phyloP scores from a whole-genome alignment of 2,888 invertebrate genomes.

The Blastobasis lacticolella region DNA sequence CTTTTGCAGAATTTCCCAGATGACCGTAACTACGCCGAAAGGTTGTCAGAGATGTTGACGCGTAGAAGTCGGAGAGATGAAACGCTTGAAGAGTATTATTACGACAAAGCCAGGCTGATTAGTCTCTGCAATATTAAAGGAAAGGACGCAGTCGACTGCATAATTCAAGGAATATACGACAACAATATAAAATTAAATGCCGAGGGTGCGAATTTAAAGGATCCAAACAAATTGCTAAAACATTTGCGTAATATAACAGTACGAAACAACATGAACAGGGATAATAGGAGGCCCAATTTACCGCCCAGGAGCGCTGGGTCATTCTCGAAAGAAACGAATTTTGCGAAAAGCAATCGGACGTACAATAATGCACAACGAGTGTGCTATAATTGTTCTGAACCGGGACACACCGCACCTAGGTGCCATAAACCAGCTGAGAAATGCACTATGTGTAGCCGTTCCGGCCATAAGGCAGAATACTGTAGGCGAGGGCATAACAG shows the following conservation, averaged over 20 bases:
- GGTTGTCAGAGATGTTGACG: neutral
- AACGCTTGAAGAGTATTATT: neutral
- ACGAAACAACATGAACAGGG: neutral
- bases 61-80: neutral
- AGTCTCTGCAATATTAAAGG: neutral
- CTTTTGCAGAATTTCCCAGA: neutral
- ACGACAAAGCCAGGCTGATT: neutral
- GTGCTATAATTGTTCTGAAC: neutral
- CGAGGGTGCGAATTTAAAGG: neutral
- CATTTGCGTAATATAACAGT: neutral
- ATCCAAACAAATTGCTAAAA: neutral
- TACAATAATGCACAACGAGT: neutral
- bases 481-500: neutral
- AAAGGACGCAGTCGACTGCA: neutral
- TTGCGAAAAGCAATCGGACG: neutral
- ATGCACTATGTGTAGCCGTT: neutral
- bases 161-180: neutral
- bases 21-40: neutral
- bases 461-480: neutral
- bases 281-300: neutral
- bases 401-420: neutral
- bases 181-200: neutral
- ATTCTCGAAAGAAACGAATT: neutral
- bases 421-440: neutral
- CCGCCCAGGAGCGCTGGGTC: too few relatives aligned